Evolutionary conservation across 2,888 invertebrate genomes (phyloP), one percentile per base, ranked within the genome.

Genomic region (Electrophaes corylata): DNA sequence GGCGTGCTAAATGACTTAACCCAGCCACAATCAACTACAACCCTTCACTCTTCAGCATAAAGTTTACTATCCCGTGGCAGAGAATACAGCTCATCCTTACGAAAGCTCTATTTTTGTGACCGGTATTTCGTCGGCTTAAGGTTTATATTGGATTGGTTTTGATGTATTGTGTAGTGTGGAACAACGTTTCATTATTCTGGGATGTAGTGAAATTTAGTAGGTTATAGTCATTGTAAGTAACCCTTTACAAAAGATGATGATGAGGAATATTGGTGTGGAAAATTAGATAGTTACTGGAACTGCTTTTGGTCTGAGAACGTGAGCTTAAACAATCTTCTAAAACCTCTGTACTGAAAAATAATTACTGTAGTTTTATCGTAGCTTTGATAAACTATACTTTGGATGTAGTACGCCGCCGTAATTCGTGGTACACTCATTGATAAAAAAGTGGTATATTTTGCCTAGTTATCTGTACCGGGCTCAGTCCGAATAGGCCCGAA

Each of bases 181-280:
- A 57, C 46, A 50, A 47, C 57, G 53, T 65, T 63, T 66, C 60
- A 63, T 66, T 63, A 60, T 50, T 55, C 47, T 48, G 57, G 61
- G 57, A 61, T 59, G 58, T 55, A 57, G 43, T 58, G 44, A 48
- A 47, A 54, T 57, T 59, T 54, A 49, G 44, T 56, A 20, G 55
- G 53, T 52, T 50, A 59, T 47, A 60, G 60, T 53, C 44, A 52
- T 60, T 57, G 60, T 59, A 59, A 54, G 60, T 59, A 59, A 54
- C 60, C 60, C 56, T 23, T n/a, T 14, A 50, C 33, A 49, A 44
- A 53, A 53, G 45, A 53, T 31, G 29, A 35, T 49, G 31, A 40
- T 58, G 23, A 14, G 10, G n/a, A n/a, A 31, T 23, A 14, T 14
- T 19, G n/a, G 4, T 29, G 16, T 26, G 11, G 23, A n/a, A n/a